These are phyloP conservation scores for Neocloeon triangulifer DNA, from an alignment of 1,140 invertebrate species.

Conservation along the genomic window DNA sequence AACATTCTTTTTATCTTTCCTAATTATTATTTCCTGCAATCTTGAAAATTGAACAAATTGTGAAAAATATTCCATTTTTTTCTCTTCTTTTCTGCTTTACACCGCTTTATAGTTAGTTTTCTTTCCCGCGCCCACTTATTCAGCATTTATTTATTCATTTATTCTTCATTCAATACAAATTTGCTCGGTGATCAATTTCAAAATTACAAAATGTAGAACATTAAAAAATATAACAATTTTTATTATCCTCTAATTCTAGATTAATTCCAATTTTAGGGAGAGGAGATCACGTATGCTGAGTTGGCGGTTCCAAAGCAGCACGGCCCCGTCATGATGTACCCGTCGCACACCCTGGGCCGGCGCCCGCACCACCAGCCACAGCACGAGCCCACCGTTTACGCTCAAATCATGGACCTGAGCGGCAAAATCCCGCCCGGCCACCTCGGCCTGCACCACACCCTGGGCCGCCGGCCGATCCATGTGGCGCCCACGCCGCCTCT, in stretches of 20 bases:
- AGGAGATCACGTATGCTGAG: constrained; percentile 34
- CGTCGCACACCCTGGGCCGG: too few relatives aligned
- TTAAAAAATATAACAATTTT: not conserved
- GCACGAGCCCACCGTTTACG: constrained; percentile 33
- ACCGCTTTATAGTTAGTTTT: too few relatives aligned
- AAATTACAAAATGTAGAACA: not conserved
- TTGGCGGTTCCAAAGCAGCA: constrained; percentile 19
- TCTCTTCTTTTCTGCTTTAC: too few relatives aligned
- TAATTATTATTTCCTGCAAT: too few relatives aligned
- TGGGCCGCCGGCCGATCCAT: constrained; percentile 6
- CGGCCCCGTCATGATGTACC: too few relatives aligned
- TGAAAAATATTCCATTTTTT: too few relatives aligned
- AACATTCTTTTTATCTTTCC: too few relatives aligned
- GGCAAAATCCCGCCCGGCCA: constrained; percentile 10
- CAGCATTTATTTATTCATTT: not conserved
- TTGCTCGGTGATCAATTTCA: not conserved
- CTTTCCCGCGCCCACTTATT: too few relatives aligned
- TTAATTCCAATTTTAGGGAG: constrained; percentile 11
- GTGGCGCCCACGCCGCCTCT: constrained; percentile 1
- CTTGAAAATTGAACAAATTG: too few relatives aligned
- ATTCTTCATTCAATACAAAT: not conserved
- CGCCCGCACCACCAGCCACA: constrained; percentile 12
- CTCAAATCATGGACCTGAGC: constrained; percentile 20
- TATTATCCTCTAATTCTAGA: not conserved
- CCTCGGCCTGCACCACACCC: constrained; percentile 11